Conservation (phyloP, 92 coral and sea anemone species). For the Zoanthus sociatus region DNA sequence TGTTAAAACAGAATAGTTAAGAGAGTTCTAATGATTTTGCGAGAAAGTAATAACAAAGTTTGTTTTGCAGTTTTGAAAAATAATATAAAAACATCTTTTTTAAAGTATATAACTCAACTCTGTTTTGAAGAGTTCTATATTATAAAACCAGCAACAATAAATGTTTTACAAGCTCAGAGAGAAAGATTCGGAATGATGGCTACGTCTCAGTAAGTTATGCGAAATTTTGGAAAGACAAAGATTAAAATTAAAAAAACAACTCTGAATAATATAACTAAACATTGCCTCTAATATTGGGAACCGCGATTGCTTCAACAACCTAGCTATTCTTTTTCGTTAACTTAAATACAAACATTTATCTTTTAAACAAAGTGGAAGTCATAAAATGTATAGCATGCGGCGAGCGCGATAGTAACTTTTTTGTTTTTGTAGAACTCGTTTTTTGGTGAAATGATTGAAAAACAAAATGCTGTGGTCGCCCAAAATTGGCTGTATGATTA, state of each 20-base stretch:
- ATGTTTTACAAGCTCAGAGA: not conserved
- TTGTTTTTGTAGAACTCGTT: not conserved
- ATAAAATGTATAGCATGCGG: not conserved
- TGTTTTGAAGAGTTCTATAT: not conserved
- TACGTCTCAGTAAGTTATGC: no score
- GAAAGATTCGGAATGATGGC: no score
- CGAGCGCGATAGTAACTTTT: not conserved
- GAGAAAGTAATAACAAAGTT: slow-evolving; percentile 43
- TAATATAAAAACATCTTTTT: slow-evolving; percentile 16
- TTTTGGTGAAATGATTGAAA: slow-evolving; percentile 9
- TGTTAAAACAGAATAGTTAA: not conserved
- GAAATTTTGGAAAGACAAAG: not conserved
- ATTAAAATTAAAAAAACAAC: not conserved
- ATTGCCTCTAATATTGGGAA: slow-evolving; percentile 15
- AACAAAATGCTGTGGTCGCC: slow-evolving; percentile 12
- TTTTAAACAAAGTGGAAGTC: not conserved
- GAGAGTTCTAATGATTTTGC: slow-evolving; percentile 18
- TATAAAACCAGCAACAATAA: not conserved
- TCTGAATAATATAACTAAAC: slow-evolving; percentile 26
- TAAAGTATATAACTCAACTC: slow-evolving; percentile 5
- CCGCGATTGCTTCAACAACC: not conserved
- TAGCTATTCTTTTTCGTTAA: not conserved
- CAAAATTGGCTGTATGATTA: not conserved
- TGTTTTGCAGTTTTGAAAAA: slow-evolving; percentile 8
- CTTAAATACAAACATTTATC: not conserved